Percentiles rank a stretch among this genome's conserved stretches.
Evolutionary conservation across 2,113 vertebrate genomes (phyloP).

Genomic region (Trachemys scripta): DNA sequence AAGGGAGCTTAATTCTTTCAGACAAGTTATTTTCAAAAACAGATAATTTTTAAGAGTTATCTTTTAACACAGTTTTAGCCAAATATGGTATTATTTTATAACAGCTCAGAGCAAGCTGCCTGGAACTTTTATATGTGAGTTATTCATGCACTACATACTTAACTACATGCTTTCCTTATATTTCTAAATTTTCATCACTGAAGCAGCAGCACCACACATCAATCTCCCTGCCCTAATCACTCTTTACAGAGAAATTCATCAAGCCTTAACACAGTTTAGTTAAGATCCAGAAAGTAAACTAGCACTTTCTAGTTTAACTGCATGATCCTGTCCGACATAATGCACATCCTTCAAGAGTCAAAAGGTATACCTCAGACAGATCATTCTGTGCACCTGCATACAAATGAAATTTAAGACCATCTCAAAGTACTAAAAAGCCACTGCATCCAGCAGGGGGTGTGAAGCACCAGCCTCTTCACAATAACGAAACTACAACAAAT

Average conservation of each 20-base stretch:
- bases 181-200: not conserved
- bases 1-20: not conserved
- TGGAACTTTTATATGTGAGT: not conserved
- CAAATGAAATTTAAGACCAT: not conserved
- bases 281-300: not conserved
- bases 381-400: not conserved
- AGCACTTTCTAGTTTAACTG: not conserved
- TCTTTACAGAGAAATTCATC: not conserved
- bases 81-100: not conserved
- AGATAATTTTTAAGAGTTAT: not conserved
- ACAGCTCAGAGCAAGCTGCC: not conserved
- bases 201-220: not conserved
- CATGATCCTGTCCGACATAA: not conserved
- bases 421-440: not conserved
- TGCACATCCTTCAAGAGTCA: not conserved
- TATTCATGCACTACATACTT: not conserved
- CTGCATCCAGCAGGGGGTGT: not conserved
- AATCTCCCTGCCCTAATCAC: not conserved
- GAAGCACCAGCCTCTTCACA: not conserved
- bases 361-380: not conserved
- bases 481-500: too few species aligned
- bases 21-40: not conserved
- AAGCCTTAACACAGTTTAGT: not conserved
- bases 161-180: not conserved
- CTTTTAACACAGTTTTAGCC: not conserved